These are phyloP conservation scores for Timema podura DNA, from an alignment of 2,888 invertebrate genomes.

Conservation along the genomic window DNA sequence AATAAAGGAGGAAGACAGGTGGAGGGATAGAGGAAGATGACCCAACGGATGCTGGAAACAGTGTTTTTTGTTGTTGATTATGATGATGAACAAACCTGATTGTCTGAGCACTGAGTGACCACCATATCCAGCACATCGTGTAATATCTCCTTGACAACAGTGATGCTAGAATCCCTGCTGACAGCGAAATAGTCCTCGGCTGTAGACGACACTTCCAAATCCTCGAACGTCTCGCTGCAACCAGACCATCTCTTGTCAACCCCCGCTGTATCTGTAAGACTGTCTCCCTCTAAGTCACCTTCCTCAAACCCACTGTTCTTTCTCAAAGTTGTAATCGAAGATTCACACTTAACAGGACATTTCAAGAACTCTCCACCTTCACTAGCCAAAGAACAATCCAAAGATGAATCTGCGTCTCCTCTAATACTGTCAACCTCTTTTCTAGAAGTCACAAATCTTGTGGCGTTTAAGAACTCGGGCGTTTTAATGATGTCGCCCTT, in stretches of 20 bases:
- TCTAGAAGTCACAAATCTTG: conserved; percentile 36
- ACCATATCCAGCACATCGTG: conserved; percentile 56
- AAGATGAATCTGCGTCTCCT: conserved; percentile 4
- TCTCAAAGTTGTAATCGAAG: not conserved
- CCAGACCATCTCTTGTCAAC: not conserved
- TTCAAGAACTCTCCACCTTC: conserved; percentile 14
- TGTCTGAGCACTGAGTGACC: conserved; percentile 35
- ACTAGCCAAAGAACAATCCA: not conserved
- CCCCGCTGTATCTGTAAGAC: not conserved
- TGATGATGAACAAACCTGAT: too few relatives aligned
- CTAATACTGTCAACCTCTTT: conserved; percentile 4
- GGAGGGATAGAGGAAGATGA: too few relatives aligned
- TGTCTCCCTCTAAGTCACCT: conserved; percentile 15
- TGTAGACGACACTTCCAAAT: conserved; percentile 54
- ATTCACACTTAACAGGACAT: not conserved
- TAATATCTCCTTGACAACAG: conserved; percentile 54
- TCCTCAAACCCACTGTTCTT: conserved; percentile 8
- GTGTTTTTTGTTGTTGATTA: too few relatives aligned
- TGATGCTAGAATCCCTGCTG: conserved; percentile 43
- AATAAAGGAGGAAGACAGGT: too few relatives aligned
- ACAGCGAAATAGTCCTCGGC: conserved; percentile 63
- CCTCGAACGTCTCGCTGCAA: conserved; percentile 26
- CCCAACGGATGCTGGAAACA: too few relatives aligned
- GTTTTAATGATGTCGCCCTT: conserved; percentile 34
- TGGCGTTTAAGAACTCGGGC: conserved; percentile 41